Percentiles rank a stretch among this genome's conserved stretches.
Conservation (phyloP, 1,140 invertebrate species). For the Drosophila subpulchrella region DNA sequence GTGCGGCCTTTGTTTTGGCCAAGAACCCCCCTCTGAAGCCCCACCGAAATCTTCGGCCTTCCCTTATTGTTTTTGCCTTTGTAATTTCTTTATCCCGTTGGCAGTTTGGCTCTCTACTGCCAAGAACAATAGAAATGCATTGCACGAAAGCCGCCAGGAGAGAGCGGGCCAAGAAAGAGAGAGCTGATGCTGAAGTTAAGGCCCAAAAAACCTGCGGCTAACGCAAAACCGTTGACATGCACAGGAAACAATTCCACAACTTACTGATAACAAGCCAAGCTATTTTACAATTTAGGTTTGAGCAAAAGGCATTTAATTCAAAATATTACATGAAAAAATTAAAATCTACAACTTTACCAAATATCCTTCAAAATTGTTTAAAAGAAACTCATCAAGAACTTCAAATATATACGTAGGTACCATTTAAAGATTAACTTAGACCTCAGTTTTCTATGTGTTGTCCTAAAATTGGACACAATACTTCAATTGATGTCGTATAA, state of each 20-base stretch:
- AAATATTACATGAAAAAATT: too few species aligned
- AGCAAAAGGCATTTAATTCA: too few species aligned
- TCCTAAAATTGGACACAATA: too few species aligned
- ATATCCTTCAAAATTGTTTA: too few species aligned
- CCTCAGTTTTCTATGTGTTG: too few species aligned
- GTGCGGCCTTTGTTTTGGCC: slow-evolving; percentile 55
- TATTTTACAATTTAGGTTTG: too few species aligned
- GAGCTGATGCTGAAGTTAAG: slow-evolving; percentile 10
- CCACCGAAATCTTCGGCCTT: background rate
- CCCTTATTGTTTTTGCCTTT: slow-evolving; percentile 48
- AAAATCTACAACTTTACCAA: too few species aligned
- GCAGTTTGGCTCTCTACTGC: slow-evolving; percentile 45
- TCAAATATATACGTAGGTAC: too few species aligned
- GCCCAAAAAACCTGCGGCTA: slow-evolving; percentile 54
- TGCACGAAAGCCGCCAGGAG: slow-evolving; percentile 61
- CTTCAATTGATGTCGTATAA: too few species aligned
- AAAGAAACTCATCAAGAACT: too few species aligned
- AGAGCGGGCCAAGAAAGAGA: slow-evolving; percentile 37
- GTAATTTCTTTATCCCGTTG: slow-evolving; percentile 57
- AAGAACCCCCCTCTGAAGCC: background rate
- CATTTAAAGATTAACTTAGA: too few species aligned
- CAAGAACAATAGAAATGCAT: slow-evolving; percentile 80
- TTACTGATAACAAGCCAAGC: too few species aligned
- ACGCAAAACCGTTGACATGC: slow-evolving; percentile 39
- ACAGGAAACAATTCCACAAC: background rate